Percentiles rank a stretch among this genome's conserved stretches.
Evolutionary conservation across 2,797 vertebrate species (phyloP).

Genomic region (Benthosema pterotum): DNA sequence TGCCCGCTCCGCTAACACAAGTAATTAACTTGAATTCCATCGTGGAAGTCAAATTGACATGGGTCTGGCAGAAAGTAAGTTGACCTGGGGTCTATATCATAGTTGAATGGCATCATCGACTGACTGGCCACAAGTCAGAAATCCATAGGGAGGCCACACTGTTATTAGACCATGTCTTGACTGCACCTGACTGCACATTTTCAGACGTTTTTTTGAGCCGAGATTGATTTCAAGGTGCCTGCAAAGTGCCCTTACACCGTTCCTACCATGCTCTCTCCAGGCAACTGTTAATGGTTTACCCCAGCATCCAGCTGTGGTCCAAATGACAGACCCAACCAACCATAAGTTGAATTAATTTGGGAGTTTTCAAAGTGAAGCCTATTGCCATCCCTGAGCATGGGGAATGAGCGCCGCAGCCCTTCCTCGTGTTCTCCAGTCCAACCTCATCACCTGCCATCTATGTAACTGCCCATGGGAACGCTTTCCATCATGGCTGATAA

Average conservation of each 20-base stretch:
- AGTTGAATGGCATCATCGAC: too few relatives aligned
- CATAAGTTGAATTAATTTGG: slow-evolving; percentile 63
- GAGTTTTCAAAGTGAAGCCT: slow-evolving; percentile 44
- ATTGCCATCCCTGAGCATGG: slow-evolving; percentile 57
- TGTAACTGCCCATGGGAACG: slow-evolving; percentile 69
- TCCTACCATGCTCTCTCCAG: slow-evolving; percentile 22
- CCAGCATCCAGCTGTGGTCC: slow-evolving; percentile 42
- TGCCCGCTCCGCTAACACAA: too few relatives aligned
- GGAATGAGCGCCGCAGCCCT: slow-evolving; percentile 55
- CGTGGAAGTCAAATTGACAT: too few relatives aligned
- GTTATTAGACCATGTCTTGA: too few relatives aligned
- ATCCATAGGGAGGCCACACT: too few relatives aligned
- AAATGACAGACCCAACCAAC: slow-evolving; percentile 45
- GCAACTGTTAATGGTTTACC: slow-evolving; percentile 35
- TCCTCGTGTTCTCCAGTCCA: slow-evolving; percentile 60
- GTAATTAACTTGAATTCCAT: too few relatives aligned
- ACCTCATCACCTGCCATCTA: slow-evolving; percentile 67
- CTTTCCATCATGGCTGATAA: slow-evolving; percentile 66
- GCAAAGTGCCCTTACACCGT: slow-evolving; percentile 19
- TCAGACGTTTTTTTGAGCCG: background rate
- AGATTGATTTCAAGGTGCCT: slow-evolving; percentile 15
- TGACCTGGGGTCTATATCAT: too few relatives aligned
- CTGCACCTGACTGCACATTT: too few relatives aligned
- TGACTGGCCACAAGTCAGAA: too few relatives aligned
- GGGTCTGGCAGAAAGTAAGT: too few relatives aligned